Evolutionary conservation across 64 coral and sea anemone genomes (phyloP), one percentile per base, ranked within the genome.

Genomic region (Stichodactyla mertensii): DNA sequence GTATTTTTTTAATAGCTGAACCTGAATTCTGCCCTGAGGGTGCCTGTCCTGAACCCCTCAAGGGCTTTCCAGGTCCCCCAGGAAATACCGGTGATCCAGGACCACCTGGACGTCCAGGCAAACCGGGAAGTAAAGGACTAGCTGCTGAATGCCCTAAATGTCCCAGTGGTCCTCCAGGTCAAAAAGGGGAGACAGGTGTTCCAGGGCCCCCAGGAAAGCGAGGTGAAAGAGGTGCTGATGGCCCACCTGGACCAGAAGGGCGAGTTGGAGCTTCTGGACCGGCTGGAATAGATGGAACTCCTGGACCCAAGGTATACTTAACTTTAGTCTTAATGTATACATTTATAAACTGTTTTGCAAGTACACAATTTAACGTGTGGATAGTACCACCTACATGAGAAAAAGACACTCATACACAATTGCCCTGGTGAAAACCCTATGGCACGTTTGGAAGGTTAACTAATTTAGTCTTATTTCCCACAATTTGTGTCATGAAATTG

Each of bases 41-140:
- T 7, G 86, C 52, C 0, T 92, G 87, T 12, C 93, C 93, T 70
- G 13, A 57, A 0, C 62, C 64, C 20, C 56, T 4, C 18, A 62
- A 83, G 87, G 95, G 59, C 6, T 2, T 6, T 0, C 54, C 55
- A 83, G 92, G 95, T 0, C 13, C 87, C 23, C 79, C 20, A 4
- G 94, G 94, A 57, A 64, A 92, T 22, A 59, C 23, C 71, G 95
- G 92, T 54, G 55, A 60, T 1, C 79, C 61, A 59, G 95, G 95
- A 26, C 57, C 27, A 1, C 0, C 4, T 6, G 95, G 95, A 62
- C 1, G 1, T 7, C 87, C 18, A 62, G 95, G 95, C 7, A n/a
- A 16, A 28, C 59, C 7, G 58, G 93, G 93, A 12, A 2, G 0
- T 19, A 92, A 95, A 51, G 93, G 93, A 82, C 22, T 27, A 74